Percentiles rank a stretch among this genome's conserved stretches.
Evolutionary conservation across 2,113 vertebrate species (phyloP).

Genomic region (Marmota monax): DNA sequence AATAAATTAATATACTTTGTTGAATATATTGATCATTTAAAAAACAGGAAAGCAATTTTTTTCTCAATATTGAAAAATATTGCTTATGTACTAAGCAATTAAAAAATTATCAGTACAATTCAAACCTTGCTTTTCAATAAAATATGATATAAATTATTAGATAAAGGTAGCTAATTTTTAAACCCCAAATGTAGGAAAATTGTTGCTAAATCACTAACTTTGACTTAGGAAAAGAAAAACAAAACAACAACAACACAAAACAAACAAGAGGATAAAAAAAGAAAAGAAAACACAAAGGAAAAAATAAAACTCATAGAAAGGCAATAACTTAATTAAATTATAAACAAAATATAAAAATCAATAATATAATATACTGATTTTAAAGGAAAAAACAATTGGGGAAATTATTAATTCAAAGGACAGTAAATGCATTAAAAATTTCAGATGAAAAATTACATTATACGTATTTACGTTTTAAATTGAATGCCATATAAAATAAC

Average conservation of each 20-base stretch:
- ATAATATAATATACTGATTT: background rate
- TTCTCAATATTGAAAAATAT: background rate
- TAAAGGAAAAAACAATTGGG: background rate
- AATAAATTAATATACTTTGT: background rate
- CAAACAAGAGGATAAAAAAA: background rate
- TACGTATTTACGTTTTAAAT: background rate
- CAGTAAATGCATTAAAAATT: background rate
- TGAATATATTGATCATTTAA: background rate
- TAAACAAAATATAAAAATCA: background rate
- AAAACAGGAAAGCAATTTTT: background rate
- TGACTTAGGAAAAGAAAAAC: background rate
- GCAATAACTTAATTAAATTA: background rate
- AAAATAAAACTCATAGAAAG: background rate
- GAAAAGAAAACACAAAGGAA: background rate
- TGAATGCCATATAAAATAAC: background rate
- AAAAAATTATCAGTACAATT: background rate
- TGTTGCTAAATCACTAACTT: background rate
- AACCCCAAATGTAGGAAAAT: background rate
- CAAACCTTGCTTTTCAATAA: background rate
- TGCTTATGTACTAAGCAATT: background rate
- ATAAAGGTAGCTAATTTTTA: background rate
- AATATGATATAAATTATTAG: background rate
- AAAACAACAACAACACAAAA: background rate
- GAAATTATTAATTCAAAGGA: background rate
- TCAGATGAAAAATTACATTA: background rate